These are phyloP conservation scores for Paralvinella palmiformis DNA, from an alignment of 1,140 invertebrate species.

Conservation along the genomic window DNA sequence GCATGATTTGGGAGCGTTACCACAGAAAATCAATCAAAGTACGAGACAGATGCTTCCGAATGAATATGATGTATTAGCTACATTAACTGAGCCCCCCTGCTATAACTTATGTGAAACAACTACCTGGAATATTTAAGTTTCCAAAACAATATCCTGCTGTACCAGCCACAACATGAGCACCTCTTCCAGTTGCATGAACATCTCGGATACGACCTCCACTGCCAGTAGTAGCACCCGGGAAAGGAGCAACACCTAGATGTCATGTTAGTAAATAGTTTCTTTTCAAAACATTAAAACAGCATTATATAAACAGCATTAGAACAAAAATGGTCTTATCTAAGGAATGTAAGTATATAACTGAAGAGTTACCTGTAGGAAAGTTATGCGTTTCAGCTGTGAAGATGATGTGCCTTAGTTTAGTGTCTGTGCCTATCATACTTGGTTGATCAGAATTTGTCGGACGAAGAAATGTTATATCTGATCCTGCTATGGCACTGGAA, in stretches of 20 bases:
- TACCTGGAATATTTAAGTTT: conserved; percentile 82
- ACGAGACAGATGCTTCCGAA: no score
- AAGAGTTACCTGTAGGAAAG: conserved; percentile 80
- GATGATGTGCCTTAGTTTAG: conserved; percentile 73
- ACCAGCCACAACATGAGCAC: conserved; percentile 72
- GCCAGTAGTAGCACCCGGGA: conserved; percentile 91
- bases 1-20: no score
- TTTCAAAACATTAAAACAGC: neutral
- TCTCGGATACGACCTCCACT: conserved; percentile 92
- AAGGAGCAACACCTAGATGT: conserved; percentile 53
- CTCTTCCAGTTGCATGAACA: conserved; percentile 79
- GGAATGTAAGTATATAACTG: conserved; percentile 3
- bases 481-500: conserved; percentile 84
- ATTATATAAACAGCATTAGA: neutral
- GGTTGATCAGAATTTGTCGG: conserved; percentile 59
- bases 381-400: conserved; percentile 99
- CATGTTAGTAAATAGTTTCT: neutral
- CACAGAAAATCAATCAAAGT: no score
- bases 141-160: conserved; percentile 95
- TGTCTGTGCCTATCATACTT: conserved; percentile 58
- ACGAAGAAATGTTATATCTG: conserved; percentile 60
- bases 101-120: no score
- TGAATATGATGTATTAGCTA: no score
- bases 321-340: neutral
- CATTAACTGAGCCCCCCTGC: no score